Evolutionary conservation across 2,888 invertebrate genomes (phyloP).

Genomic region (Drosophila yooni): DNA sequence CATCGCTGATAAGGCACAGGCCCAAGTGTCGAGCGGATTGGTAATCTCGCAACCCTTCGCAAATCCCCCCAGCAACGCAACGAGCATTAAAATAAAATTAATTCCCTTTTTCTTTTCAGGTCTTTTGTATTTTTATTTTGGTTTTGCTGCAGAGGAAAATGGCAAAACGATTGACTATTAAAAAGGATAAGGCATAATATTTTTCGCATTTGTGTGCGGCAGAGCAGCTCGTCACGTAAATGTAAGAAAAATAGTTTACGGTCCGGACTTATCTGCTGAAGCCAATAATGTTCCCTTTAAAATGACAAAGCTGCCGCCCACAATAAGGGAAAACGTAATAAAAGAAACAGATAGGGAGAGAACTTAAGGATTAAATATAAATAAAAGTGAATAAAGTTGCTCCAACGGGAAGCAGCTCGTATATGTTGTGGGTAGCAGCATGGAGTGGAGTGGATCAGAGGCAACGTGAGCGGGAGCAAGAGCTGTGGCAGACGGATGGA

Average conservation of each 20-base stretch:
- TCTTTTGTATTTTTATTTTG: constrained; percentile 12
- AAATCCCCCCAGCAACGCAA: constrained; percentile 68
- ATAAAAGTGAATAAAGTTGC: constrained; percentile 45
- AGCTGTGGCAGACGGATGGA: constrained; percentile 7
- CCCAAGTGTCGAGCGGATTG: constrained; percentile 59
- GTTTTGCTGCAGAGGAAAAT: constrained; percentile 52
- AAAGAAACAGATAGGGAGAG: constrained; percentile 20
- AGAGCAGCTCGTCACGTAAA: constrained; percentile 65
- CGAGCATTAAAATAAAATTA: constrained; percentile 80
- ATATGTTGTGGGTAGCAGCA: neutral
- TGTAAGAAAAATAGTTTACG: constrained; percentile 78
- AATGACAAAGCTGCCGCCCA: constrained; percentile 61
- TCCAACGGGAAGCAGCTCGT: constrained; percentile 6
- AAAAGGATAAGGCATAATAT: constrained; percentile 80
- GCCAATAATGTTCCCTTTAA: constrained; percentile 74
- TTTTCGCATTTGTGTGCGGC: constrained; percentile 73
- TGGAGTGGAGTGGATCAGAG: neutral
- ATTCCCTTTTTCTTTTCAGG: constrained; percentile 47
- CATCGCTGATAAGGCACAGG: constrained; percentile 63
- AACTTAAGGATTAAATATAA: constrained; percentile 52
- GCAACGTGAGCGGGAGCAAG: neutral
- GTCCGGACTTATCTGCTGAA: constrained; percentile 64
- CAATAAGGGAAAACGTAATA: constrained; percentile 42
- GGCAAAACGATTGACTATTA: constrained; percentile 81
- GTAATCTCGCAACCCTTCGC: constrained; percentile 66